Evolutionary conservation across 2,888 invertebrate genomes (phyloP), one percentile per base, ranked within the genome.

Genomic region (Muschampia plurimacula): DNA sequence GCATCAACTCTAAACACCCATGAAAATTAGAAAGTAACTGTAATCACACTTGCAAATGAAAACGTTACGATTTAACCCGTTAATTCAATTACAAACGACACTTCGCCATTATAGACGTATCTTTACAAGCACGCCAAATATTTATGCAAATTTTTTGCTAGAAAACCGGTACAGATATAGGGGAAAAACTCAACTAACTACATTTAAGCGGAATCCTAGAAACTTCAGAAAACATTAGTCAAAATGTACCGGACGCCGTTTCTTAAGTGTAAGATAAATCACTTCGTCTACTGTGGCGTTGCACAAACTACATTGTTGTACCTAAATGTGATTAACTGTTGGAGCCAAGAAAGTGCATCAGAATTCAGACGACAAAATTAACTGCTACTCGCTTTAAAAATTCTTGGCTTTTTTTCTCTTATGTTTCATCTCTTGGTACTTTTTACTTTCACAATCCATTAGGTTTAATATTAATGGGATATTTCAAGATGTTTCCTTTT

Each of bases 221-320:
- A 67, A 72, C 72, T 67, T 63, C 52, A 46, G 67, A 59, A 41
- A 72, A 72, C 72, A 72, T 72, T 72, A 67, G 60, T 72, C 72
- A 72, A 72, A 71, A 67, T 32, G 65, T 71, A 66, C 67, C 67
- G 72, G 67, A 67, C 60, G 62, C 49, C 39, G 49, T 67, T 44
- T 72, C 62, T 67, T 67, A 67, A 72, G 67, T 60, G 72, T 39
- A 67, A 72, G 67, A 72, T 72, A 72, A 72, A 72, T 72, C 72
- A 66, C 71, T 44, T 13, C 15, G 66, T 41, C 62, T n/a, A 60
- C 44, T 32, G 55, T 22, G 22, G 22, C 22, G 22, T 55, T 15
- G 41, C 41, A 52, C 60, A 65, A 39, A 55, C 60, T 67, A 67
- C 71, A 72, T 67, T 72, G 66, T 70, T 66, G 52, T 55, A 39